Evolutionary conservation across 2,113 vertebrate genomes (phyloP), one percentile per base, ranked within the genome.

Genomic region (Notiomystis cincta): DNA sequence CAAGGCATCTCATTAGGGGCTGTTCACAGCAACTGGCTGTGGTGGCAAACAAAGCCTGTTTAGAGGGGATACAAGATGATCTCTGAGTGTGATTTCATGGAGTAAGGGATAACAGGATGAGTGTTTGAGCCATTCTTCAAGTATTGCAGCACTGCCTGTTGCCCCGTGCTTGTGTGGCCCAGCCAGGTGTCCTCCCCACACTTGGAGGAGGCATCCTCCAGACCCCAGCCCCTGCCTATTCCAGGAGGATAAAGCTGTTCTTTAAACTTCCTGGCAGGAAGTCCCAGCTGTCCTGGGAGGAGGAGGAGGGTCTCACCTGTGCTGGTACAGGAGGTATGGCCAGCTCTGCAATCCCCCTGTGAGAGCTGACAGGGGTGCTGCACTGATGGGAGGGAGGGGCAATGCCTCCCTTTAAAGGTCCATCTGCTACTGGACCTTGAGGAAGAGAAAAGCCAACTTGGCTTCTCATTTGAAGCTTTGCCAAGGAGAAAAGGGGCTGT

Each of bases 191-290:
- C 53, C 65, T 71, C 56, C 23, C 67, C 47, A 23, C 38, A 7
- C 28, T 6, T 76, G 16, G 7, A 71, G 57, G 44, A 4, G 28
- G n/a, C 19, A 24, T 24, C 27, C 38, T 4, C 22, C 0, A 0
- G 10, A 37, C 4, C 45, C 30, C 21, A 35, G 30, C 25, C 51
- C 25, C 21, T 37, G 28, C 45, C 33, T 83, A 48, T 84, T 24
- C 40, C 42, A 40, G 40, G 38, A 37, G 44, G 31, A 42, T 45
- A 48, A 89, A 89, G 48, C 37, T 45, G 17, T 20, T 86, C 28
- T 71, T 82, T 44, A 51, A 47, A 12, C 45, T 48, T 18, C 25
- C 30, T 48, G 22, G 25, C 5, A 10, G 44, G 50, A 30, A 67
- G 30, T 53, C 67, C 45, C 25, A 71, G 61, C 33, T 67, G 16